Evolutionary conservation across 2,797 vertebrate genomes (phyloP), one percentile per base, ranked within the genome.

Genomic region (Lateolabrax maculatus): DNA sequence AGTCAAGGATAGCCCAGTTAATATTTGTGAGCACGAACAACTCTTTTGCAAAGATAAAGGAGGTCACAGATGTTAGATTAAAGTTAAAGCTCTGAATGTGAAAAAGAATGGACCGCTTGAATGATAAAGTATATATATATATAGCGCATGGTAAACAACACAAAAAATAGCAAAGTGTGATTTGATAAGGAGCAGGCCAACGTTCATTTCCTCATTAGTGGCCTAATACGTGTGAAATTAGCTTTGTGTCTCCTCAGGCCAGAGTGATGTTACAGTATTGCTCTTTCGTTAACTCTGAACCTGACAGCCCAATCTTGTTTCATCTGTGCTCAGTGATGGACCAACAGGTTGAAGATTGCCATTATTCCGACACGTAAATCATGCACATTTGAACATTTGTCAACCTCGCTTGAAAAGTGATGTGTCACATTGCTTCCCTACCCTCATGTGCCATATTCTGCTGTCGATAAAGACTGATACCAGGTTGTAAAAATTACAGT

Each of bases 171-270:
- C 46, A 16, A 73, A 44, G 39, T 68, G 51, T 66, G 70, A 77
- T 77, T 65, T 74, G n/a, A 80, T 64, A n/a, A 79, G 57, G 67
- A 71, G 44, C 64, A 29, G 63, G 8, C 15, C 62, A 39, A 55
- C n/a, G 65, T 70, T 70, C 12, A 75, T 77, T 63, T 77, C 46
- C 65, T 71, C 76, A 41, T 79, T 56, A 75, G 43, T 27, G 18
- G 21, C 29, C 49, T 69, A 64, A 82, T 78, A 48, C 65, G 66
- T 63, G 52, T 55, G 48, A 60, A 57, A 90, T 82, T 75, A 81
- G 34, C 37, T 72, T 78, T 75, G 61, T 78, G 57, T 75, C 18
- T 75, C 76, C 55, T 49, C 23, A 3, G 37, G 79, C 44, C 79
- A 37, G 44, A 72, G 41, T 52, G 63, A 63, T 68, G 55, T 27